Percentiles rank a stretch among this genome's conserved stretches.
phyloP scores from a whole-genome alignment of 2,113 vertebrate genomes.

The Tinamus guttatus region DNA sequence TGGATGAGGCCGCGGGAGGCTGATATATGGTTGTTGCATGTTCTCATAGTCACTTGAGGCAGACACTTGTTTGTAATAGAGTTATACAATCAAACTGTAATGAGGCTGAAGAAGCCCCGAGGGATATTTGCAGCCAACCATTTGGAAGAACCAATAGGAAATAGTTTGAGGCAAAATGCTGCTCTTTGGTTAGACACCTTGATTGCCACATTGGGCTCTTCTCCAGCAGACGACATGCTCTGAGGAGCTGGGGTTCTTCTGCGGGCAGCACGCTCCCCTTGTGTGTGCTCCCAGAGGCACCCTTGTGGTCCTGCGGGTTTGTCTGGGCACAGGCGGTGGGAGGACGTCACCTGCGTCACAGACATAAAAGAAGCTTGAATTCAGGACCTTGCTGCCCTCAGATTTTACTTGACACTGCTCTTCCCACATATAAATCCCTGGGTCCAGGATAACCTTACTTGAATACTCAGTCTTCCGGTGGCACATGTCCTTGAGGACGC shows the following conservation, averaged over 20 bases:
- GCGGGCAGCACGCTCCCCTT: not conserved
- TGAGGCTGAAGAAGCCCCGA: not conserved
- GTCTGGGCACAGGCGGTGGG: rapidly evolving
- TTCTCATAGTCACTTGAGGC: not conserved
- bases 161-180: not conserved
- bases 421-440: not conserved
- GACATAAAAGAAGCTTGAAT: no score
- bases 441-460: rapidly evolving
- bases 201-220: not conserved
- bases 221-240: rapidly evolving
- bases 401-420: not conserved
- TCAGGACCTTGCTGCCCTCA: not conserved
- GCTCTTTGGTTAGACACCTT: not conserved
- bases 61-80: not conserved
- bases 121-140: not conserved
- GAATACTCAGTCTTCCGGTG: not conserved
- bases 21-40: not conserved
- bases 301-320: rapidly evolving
- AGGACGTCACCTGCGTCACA: not conserved
- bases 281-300: not conserved
- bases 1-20: not conserved
- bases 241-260: not conserved
- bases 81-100: not conserved
- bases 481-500: rapidly evolving
- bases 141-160: not conserved